Conservation (phyloP, 2,888 invertebrate species). For the Clostera curtula region DNA sequence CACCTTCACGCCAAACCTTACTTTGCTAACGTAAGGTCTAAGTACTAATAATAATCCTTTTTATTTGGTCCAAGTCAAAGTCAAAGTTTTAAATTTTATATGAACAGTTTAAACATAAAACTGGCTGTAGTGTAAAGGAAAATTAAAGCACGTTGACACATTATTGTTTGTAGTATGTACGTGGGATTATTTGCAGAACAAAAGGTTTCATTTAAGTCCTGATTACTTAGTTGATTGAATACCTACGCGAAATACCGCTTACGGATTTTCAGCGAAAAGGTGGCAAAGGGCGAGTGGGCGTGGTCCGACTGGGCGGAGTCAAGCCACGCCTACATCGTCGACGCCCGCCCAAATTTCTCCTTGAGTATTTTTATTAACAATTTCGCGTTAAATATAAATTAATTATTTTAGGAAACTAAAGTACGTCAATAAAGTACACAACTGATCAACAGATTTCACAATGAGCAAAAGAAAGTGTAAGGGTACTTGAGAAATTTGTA, state of each 20-base stretch:
- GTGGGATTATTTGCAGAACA: constrained; percentile 22
- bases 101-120: too few species aligned
- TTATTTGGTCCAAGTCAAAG: too few species aligned
- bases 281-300: constrained; percentile 71
- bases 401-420: constrained; percentile 9
- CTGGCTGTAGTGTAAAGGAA: too few species aligned
- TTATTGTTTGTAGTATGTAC: constrained; percentile 16
- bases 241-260: constrained; percentile 42
- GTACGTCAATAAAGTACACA: too few species aligned
- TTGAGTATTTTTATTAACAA: constrained; percentile 44
- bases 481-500: too few species aligned
- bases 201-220: constrained; percentile 26
- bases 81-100: too few species aligned
- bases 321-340: constrained; percentile 59
- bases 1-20: too few species aligned
- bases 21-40: too few species aligned
- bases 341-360: constrained; percentile 60
- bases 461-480: too few species aligned
- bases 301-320: constrained; percentile 62
- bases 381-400: constrained; percentile 17
- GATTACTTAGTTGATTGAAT: constrained; percentile 37
- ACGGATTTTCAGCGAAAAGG: constrained; percentile 57
- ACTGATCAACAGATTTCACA: too few species aligned
- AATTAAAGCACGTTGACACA: too few species aligned
- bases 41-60: too few species aligned